phyloP scores from a whole-genome alignment of 2,113 vertebrate species.

The Chamaetylas fuelleborni region DNA sequence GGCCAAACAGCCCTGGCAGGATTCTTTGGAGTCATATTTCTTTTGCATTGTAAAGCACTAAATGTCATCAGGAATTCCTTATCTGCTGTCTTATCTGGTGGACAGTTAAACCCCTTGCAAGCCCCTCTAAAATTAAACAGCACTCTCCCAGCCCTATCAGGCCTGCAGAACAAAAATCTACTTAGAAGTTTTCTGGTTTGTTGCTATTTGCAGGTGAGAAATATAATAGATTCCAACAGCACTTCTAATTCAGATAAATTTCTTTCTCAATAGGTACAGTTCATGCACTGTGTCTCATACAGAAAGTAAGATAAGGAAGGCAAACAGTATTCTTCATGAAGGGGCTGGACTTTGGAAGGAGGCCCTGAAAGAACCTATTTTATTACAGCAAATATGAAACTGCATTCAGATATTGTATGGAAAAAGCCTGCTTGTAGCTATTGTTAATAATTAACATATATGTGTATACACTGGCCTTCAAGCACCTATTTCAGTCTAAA shows the following conservation, averaged over 20 bases:
- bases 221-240: not conserved
- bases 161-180: not conserved
- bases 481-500: not conserved
- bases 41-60: not conserved
- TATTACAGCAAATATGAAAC: not conserved
- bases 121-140: not conserved
- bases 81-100: not conserved
- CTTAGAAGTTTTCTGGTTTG: not conserved
- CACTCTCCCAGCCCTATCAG: not conserved
- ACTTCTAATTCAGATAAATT: not conserved
- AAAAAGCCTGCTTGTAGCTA: not conserved
- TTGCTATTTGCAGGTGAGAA: not conserved
- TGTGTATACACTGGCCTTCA: not conserved
- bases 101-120: not conserved
- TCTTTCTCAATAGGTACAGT: not conserved
- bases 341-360: constrained; percentile 27
- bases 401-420: not conserved
- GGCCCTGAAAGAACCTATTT: not conserved
- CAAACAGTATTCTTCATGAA: not conserved
- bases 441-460: constrained; percentile 16
- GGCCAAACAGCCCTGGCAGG: not conserved
- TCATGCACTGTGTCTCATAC: not conserved
- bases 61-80: not conserved
- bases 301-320: not conserved
- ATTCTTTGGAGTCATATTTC: not conserved